Evolutionary conservation across 2,888 invertebrate species (phyloP).

Genomic region (Conus canariensis): DNA sequence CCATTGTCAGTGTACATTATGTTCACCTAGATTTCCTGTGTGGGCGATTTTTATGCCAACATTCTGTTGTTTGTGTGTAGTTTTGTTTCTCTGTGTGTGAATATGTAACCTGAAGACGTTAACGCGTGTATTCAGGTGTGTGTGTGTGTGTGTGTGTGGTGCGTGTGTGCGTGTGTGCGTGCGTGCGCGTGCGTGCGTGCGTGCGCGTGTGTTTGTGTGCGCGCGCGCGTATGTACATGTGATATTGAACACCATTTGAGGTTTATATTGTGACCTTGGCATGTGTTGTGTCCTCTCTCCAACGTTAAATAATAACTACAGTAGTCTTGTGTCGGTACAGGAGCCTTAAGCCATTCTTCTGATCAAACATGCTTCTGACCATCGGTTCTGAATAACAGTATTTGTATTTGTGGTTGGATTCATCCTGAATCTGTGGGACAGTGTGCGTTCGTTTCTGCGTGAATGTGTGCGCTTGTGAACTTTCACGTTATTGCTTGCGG

Average conservation of each 20-base stretch:
- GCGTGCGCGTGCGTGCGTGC: no score
- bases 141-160: not conserved
- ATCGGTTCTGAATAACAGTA: not conserved
- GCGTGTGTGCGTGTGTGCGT: not conserved
- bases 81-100: constrained; percentile 6
- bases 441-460: constrained; percentile 26
- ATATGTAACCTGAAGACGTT: not conserved
- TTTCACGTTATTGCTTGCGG: not conserved
- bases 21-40: not conserved
- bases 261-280: no score
- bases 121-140: not conserved
- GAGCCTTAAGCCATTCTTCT: not conserved
- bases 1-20: not conserved
- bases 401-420: not conserved
- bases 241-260: no score
- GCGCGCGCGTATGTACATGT: not conserved
- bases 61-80: not conserved
- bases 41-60: not conserved
- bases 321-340: not conserved
- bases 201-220: not conserved
- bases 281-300: no score
- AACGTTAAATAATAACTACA: not conserved
- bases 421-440: not conserved
- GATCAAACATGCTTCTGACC: not conserved
- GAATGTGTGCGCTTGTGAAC: not conserved